Conservation (phyloP, 2,113 vertebrate genomes). For the Neopipo cinnamomea region DNA sequence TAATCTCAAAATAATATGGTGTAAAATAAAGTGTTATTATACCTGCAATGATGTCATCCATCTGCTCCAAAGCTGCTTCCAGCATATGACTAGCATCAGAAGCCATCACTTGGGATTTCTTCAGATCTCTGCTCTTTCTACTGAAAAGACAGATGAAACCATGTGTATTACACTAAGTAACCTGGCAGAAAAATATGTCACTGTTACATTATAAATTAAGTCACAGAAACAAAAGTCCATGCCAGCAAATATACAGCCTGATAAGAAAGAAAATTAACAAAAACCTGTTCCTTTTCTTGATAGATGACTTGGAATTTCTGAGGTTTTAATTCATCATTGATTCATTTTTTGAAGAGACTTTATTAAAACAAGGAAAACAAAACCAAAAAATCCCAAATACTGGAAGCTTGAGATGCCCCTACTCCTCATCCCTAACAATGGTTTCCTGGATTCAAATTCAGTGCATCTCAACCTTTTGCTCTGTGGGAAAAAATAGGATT, state of each 20-base stretch:
- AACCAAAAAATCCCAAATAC: not conserved
- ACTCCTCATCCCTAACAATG: not conserved
- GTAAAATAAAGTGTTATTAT: not conserved
- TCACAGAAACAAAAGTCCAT: not conserved
- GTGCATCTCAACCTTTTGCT: not conserved
- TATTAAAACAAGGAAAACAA: not conserved
- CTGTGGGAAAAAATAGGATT: not conserved
- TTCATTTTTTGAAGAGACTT: not conserved
- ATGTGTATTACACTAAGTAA: not conserved
- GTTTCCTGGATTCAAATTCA: not conserved
- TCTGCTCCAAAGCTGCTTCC: conserved; percentile 89
- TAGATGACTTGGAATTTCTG: not conserved
- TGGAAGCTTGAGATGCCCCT: not conserved
- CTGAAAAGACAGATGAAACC: conserved; percentile 54
- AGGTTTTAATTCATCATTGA: not conserved
- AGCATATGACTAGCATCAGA: conserved; percentile 86
- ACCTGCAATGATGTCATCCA: conserved; percentile 94
- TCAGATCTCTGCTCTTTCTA: not conserved
- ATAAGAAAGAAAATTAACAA: not conserved
- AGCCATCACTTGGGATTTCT: conserved; percentile 73
- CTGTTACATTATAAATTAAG: not conserved
- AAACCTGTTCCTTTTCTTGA: not conserved
- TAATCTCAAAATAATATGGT: not conserved
- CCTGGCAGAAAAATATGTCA: not conserved
- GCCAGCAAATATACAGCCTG: not conserved